Conservation (phyloP, 2,113 vertebrate species). For the Sander lucioperca region DNA sequence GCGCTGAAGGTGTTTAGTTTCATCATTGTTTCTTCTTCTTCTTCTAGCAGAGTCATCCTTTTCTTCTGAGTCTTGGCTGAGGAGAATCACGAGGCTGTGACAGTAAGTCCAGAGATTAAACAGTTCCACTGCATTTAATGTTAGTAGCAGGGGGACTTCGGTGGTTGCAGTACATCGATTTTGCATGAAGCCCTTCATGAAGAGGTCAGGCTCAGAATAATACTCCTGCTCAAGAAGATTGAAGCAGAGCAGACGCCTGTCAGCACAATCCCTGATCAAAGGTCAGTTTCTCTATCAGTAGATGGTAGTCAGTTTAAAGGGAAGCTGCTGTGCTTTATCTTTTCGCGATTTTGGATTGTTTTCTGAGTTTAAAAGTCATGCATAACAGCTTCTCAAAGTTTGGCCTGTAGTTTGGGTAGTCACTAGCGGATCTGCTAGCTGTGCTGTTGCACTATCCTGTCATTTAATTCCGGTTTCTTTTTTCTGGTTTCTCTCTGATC, state of each 20-base stretch:
- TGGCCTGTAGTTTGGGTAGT: not conserved
- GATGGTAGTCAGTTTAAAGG: not conserved
- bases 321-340: slow-evolving; percentile 11
- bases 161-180: not conserved
- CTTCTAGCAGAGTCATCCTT: slow-evolving; percentile 50
- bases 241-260: not conserved
- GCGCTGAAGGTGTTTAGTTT: not conserved
- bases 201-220: slow-evolving; percentile 6
- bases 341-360: not conserved
- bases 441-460: not conserved
- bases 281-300: not conserved
- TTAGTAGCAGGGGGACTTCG: not conserved
- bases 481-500: not conserved
- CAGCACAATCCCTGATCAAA: slow-evolving; percentile 9
- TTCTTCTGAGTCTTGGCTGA: slow-evolving; percentile 60
- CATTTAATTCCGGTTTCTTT: not conserved
- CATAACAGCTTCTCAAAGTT: not conserved
- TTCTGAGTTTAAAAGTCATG: slow-evolving; percentile 11
- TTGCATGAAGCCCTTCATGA: not conserved
- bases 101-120: slow-evolving; percentile 61
- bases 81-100: slow-evolving; percentile 68
- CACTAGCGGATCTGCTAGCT: not conserved
- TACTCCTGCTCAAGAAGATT: not conserved
- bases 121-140: not conserved
- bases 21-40: not conserved